Evolutionary conservation across 2,888 invertebrate species (phyloP), one percentile per base, ranked within the genome.

Genomic region (Fragum fragum): DNA sequence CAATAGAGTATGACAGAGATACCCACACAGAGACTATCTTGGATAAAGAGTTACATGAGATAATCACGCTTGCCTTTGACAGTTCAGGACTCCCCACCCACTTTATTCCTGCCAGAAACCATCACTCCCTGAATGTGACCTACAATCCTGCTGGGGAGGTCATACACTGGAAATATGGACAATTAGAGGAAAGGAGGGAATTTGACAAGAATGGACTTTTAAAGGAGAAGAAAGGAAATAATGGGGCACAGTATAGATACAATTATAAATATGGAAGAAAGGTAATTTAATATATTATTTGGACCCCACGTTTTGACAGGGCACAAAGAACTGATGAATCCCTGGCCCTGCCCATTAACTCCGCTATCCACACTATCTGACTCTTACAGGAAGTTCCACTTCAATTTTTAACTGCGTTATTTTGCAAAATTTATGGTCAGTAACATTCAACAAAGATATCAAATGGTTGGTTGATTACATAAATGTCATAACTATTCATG

Each of bases 121-220:
- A 91, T 76, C 88, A 91, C 57, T 79, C 89, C 53, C 75, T 99
- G 21, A 98, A 98, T 92, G 97, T 98, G 90, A 97, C 97, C 2
- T 98, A 98, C 93, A 98, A 98, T 86, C 87, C 88, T 16, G 98
- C 98, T 92, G 98, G 98, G 92, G 96, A 98, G 86, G 96, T 98
- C 47, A 97, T 97, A 90, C 97, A 97, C 36, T 98, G 98, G 98
- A 97, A 97, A 92, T 98, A 98, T 97, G 98, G 98, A 29, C 97
- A 98, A 83, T 95, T 98, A 7, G 97, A 97, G 91, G 98, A 97
- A 79, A 97, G 97, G 0, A 98, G 98, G 92, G 97, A 96, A 82
- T 99, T 98, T 93, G 98, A 98, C 0, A 97, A 97, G 90, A 85
- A 88, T 16, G 98, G 98, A 0, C 96, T 98, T 91, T 95, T 98